Evolutionary conservation across 1,140 invertebrate species (phyloP).

Genomic region (Zophobas morio): DNA sequence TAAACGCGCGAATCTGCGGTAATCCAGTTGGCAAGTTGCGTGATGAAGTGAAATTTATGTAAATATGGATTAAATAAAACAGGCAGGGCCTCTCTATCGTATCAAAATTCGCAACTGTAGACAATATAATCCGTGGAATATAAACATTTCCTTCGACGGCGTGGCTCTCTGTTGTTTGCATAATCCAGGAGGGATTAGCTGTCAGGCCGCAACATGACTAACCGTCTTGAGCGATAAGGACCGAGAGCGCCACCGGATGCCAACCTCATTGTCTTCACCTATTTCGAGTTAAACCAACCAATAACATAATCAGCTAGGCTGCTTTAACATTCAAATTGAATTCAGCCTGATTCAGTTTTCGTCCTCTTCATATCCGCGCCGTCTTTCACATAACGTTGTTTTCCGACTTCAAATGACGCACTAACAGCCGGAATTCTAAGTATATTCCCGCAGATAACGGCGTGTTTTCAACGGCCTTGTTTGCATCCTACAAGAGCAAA

Average conservation of each 20-base stretch:
- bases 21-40: slow-evolving; percentile 55
- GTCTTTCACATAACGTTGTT: slow-evolving; percentile 47
- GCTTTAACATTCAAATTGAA: slow-evolving; percentile 50
- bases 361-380: slow-evolving; percentile 45
- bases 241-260: slow-evolving; percentile 22
- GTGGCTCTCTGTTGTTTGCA: slow-evolving; percentile 49
- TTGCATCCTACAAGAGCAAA: slow-evolving; percentile 21
- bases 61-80: slow-evolving; percentile 62
- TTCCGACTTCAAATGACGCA: slow-evolving; percentile 44
- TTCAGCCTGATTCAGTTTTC: slow-evolving; percentile 46
- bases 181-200: slow-evolving; percentile 53
- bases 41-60: slow-evolving; percentile 59
- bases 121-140: slow-evolving; percentile 54
- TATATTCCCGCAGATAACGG: slow-evolving; percentile 37
- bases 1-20: slow-evolving; percentile 41
- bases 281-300: slow-evolving; percentile 51
- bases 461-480: slow-evolving; percentile 8
- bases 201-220: slow-evolving; percentile 45
- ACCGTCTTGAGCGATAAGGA: slow-evolving; percentile 46
- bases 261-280: slow-evolving; percentile 47
- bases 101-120: slow-evolving; percentile 54
- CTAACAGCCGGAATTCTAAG: slow-evolving; percentile 44
- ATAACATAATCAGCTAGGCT: slow-evolving; percentile 49
- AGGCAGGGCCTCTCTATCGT: slow-evolving; percentile 49
- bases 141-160: slow-evolving; percentile 56